Base-by-base conservation (phyloP, 2,888 invertebrate genomes). In the Acleris emargana region DNA sequence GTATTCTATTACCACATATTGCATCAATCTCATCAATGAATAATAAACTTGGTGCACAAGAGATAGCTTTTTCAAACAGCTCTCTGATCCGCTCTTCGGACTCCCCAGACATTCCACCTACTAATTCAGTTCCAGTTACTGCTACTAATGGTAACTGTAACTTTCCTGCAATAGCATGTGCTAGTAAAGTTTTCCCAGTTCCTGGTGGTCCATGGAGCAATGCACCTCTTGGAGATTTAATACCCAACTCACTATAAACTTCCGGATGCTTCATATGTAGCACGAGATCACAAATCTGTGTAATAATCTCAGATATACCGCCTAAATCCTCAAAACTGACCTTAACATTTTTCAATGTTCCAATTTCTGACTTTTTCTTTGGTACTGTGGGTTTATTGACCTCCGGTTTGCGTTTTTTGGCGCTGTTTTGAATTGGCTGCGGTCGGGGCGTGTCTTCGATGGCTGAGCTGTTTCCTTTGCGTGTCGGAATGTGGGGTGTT, bases 21-120 rank as follows among this genome's bases (percentile, higher is more conserved):
- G 98, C 96, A 92, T 99, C 99, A 68, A 99, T 97, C 91, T 99
- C 99, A 89, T 99, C 99, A 69, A 99, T 96, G 80, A 99, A 98
- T 47, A 99, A 87, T 16, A 99, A 94, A 82, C 97, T 96, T 0
- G 98, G 97, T 11, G 97, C 94, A 64, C 94, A 86, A 58, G 94
- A 89, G 7, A 94, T 83, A 1, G 99, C 98, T 79, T 96, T 95
- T 47, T 97, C 97, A 89, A 99, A 99, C 16, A 99, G 87, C 73
- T 97, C 96, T 69, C 99, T 93, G 68, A 99, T 97, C 73, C 98
- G 94, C 79, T 97, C 97, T 86, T 99, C 99, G 0, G 98, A 98
- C 86, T 99, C 98, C 0, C 99, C 99, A 0, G 98, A 98, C 67
- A 99, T 95, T 1, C 99, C 99, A 13, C 97, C 97, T 3, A 99